Conservation (phyloP, 2,113 vertebrate genomes). For the Chelonoidis abingdonii region DNA sequence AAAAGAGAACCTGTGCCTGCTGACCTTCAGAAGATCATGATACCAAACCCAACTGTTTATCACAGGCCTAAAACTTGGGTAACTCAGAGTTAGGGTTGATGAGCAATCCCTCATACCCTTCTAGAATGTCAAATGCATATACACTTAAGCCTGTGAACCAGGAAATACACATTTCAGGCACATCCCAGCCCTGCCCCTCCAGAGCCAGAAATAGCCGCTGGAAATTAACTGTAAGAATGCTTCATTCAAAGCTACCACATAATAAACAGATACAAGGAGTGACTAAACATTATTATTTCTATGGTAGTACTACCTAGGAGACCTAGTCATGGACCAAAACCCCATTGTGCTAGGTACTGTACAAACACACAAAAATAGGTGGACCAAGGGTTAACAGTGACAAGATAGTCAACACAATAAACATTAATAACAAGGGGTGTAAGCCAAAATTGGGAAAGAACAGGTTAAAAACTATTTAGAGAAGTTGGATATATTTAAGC, state of each 20-base stretch:
- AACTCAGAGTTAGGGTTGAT: not conserved
- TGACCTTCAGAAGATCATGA: rapidly evolving
- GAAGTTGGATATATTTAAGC: too few relatives aligned
- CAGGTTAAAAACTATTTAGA: too few relatives aligned
- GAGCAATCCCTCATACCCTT: not conserved
- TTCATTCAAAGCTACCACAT: not conserved
- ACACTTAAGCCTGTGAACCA: rapidly evolving
- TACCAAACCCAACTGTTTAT: not conserved
- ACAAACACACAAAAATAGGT: too few relatives aligned
- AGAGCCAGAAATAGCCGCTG: not conserved
- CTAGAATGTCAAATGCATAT: not conserved
- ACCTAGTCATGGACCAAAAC: too few relatives aligned
- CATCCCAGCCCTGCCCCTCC: too few relatives aligned
- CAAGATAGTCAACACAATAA: too few relatives aligned
- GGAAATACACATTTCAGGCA: not conserved
- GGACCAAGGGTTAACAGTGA: too few relatives aligned
- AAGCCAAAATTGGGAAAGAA: too few relatives aligned
- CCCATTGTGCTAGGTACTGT: too few relatives aligned
- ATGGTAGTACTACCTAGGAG: not conserved
- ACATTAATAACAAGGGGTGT: too few relatives aligned
- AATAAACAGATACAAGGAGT: not conserved
- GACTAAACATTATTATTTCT: not conserved
- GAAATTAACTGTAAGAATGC: not conserved
- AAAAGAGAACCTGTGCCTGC: not conserved
- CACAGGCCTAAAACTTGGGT: not conserved